Base-by-base conservation (phyloP, 2,113 vertebrate species). In the Oryzias curvinotus region DNA sequence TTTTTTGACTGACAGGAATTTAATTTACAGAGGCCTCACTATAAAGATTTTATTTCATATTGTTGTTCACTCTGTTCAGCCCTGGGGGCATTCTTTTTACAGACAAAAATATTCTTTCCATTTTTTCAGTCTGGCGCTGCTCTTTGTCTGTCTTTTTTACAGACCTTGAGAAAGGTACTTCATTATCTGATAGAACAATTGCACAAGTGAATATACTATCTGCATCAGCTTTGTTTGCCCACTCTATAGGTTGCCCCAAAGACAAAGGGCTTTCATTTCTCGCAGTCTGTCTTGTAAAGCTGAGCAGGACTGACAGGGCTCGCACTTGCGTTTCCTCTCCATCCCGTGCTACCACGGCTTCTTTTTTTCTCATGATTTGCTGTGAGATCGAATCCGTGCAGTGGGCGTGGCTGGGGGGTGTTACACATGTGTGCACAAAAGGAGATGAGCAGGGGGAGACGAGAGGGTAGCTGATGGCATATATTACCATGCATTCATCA, bases 401-500 rank as follows among this genome's bases (percentile, higher is more conserved):
- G 66, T 68, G 71, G 86, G 73, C 44, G 69, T 73, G 83, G 63
- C 12, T 6, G 61, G 23, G 21, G 30, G 56, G 59, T 54, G 61
- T 54, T 36, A 7, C 67, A 80, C 64, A 75, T 80, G 81, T 74
- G 57, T 52, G 26, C 57, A 76, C 70, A 81, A 80, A 78, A 72
- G 66, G 56, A 68, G 59, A 58, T 47, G 49, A 36, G 36, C 36
- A 12, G 36, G 36, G 36, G 36, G 36, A 36, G 36, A 12, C 36
- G 8, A 36, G 61, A 57, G 62, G 61, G 67, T 81, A 69, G 61
- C 59, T 66, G 74, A 65, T 66, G 79, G 68, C 72, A 72, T 86
- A 72, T 86, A 88, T 92, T 91, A 85, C 65, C 84, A 85, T 89
- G 73, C 87, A 89, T 89, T 90, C 72, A 76, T 85, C 61, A 42